Conservation (phyloP, 1,140 invertebrate genomes). For the Nautilus pompilius region DNA sequence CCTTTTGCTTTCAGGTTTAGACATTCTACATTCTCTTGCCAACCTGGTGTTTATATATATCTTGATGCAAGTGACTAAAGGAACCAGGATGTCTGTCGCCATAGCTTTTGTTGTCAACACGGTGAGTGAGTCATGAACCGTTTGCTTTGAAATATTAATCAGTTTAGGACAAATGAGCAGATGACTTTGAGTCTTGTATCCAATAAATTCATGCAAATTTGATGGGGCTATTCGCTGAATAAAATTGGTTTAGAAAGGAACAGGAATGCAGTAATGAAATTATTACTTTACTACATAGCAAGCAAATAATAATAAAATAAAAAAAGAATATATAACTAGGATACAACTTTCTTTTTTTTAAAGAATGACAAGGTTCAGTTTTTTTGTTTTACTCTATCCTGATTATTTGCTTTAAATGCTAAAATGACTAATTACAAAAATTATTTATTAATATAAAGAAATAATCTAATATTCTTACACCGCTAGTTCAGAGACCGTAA, state of each 20-base stretch:
- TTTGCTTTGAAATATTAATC: not conserved
- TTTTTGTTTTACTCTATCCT: no score
- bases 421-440: no score
- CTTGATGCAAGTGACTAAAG: constrained; percentile 61
- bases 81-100: constrained; percentile 63
- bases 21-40: constrained; percentile 69
- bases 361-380: no score
- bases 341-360: no score
- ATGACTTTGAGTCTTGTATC: not conserved
- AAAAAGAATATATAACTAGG: no score
- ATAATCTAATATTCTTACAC: no score
- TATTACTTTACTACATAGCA: no score
- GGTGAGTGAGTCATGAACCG: constrained; percentile 31
- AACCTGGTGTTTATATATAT: constrained; percentile 70
- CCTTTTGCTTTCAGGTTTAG: constrained; percentile 47
- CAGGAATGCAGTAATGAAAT: no score
- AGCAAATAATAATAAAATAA: no score
- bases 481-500: no score
- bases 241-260: not conserved
- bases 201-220: not conserved
- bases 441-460: no score
- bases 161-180: not conserved
- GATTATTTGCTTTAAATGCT: no score
- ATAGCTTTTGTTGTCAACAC: constrained; percentile 74
- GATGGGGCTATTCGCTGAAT: not conserved